Percentiles rank a stretch among this genome's conserved stretches.
Evolutionary conservation across 37 sponge, comb jelly and placozoan genomes (phyloP).

Genomic region (Corticium candelabrum): DNA sequence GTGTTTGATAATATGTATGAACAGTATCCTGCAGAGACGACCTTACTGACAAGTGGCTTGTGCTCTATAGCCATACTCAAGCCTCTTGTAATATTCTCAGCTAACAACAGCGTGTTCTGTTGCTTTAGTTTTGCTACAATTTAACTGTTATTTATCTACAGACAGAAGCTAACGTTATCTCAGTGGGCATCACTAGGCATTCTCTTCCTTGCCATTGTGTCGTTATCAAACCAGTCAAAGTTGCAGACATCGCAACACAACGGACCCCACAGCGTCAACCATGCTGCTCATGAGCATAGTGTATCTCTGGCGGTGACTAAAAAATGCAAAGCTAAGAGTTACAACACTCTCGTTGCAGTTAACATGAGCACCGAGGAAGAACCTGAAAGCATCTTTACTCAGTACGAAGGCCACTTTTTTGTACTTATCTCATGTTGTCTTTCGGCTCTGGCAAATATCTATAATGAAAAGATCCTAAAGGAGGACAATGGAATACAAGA

Average conservation of each 20-base stretch:
- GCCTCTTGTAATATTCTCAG: too few species aligned
- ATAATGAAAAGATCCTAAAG: not conserved
- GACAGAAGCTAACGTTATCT: not conserved
- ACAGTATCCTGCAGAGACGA: too few species aligned
- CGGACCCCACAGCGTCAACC: not conserved
- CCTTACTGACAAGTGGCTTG: too few species aligned
- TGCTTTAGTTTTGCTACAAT: too few species aligned
- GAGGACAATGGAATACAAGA: not conserved
- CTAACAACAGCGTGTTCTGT: too few species aligned
- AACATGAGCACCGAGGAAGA: not conserved
- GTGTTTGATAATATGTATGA: too few species aligned
- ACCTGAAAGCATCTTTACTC: not conserved
- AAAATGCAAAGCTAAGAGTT: too few species aligned
- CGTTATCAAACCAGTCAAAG: not conserved
- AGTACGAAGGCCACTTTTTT: not conserved
- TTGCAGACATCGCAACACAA: not conserved
- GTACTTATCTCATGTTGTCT: not conserved
- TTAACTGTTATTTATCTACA: not conserved
- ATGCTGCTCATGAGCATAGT: not conserved
- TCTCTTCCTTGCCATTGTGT: not conserved
- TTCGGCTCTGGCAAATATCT: not conserved
- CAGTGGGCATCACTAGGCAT: not conserved
- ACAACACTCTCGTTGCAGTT: not conserved
- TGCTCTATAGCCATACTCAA: too few species aligned
- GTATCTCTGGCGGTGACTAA: not conserved